Base-by-base conservation (phyloP, 1,140 invertebrate genomes). In the Oedothorax gibbosus region DNA sequence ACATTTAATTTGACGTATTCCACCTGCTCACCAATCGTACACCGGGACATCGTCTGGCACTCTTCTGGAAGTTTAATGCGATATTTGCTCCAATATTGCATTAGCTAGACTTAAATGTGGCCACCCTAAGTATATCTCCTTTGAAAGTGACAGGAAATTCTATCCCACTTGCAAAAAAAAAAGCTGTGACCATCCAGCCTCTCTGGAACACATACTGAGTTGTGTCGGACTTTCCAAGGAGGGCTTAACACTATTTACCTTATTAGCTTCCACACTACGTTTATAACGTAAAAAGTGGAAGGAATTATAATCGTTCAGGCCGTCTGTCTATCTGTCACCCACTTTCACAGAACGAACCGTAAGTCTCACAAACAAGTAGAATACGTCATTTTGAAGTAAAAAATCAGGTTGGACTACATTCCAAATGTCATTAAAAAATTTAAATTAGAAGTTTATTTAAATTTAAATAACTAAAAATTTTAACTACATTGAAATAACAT, bases 111-210 rank as follows among this genome's bases (percentile, higher is more conserved):
- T 35, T 35, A 35, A 35, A 35, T 35, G 35, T 5, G 65, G 65
- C 21, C 65, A 68, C 65, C 65, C 3, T 68, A 68, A 68, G 65
- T 68, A 8, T 68, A 1, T 68, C 8, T 18, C 65, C 14, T 68
- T 68, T 20, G 18, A 4, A 56, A 18, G 20, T 57, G 20, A 54
- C 5, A 0, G 53, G 35, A 75, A 75, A 75, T 21, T 75, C 18
- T 54, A 60, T 21, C 7, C 72, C 56, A 75, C 72, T 57, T 56
- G 7, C 49, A 75, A 75, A 18, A 0, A 68, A n/a, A 71, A 71
- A 53, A 56, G 71, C 54, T 75, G 65, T 75, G 53, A 75, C 71
- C 51, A 75, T 56, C 53, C 71, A 57, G 50, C 53, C 35, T 75
- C n/a, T 20, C 20, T 54, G n/a, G 5, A 75, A 14, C n/a, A 56